Conservation (phyloP, 64 coral and sea anemone genomes). For the Montipora cactus region DNA sequence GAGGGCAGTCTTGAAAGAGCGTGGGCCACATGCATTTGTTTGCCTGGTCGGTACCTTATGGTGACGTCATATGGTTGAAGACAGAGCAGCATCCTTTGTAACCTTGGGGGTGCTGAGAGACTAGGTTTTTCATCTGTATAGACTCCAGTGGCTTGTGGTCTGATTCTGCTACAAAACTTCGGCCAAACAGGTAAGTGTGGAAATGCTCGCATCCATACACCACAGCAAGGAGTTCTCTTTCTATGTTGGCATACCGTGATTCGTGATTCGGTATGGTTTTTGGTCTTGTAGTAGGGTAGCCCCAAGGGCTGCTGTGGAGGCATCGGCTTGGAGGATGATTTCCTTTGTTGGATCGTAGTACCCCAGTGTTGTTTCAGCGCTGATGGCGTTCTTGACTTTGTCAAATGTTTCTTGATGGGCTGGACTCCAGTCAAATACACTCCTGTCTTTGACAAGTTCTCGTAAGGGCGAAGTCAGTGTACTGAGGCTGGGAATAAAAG, state of each 20-base stretch:
- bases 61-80: slow-evolving; percentile 40
- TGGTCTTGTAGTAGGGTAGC: slow-evolving; percentile 31
- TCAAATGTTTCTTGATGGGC: slow-evolving; percentile 1
- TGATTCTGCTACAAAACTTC: not conserved
- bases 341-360: not conserved
- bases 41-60: slow-evolving; percentile 43
- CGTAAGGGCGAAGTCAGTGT: too few species aligned
- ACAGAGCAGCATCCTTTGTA: slow-evolving; percentile 44
- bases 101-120: slow-evolving; percentile 18
- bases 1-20: slow-evolving; percentile 31
- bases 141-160: slow-evolving; percentile 40
- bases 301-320: too few species aligned
- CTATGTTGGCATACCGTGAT: slow-evolving; percentile 47
- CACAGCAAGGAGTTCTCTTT: slow-evolving; percentile 56
- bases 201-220: slow-evolving; percentile 61
- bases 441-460: too few species aligned
- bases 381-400: not conserved
- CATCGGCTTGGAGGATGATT: not conserved
- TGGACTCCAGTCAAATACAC: not conserved
- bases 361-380: not conserved
- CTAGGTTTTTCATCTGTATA: slow-evolving; percentile 34
- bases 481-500: too few species aligned
- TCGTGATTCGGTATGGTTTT: slow-evolving; percentile 11
- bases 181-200: slow-evolving; percentile 63
- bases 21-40: slow-evolving; percentile 49